Percentiles rank a stretch among this genome's conserved stretches.
Conservation (phyloP, 2,113 vertebrate genomes). For the Todiramphus chloris region DNA sequence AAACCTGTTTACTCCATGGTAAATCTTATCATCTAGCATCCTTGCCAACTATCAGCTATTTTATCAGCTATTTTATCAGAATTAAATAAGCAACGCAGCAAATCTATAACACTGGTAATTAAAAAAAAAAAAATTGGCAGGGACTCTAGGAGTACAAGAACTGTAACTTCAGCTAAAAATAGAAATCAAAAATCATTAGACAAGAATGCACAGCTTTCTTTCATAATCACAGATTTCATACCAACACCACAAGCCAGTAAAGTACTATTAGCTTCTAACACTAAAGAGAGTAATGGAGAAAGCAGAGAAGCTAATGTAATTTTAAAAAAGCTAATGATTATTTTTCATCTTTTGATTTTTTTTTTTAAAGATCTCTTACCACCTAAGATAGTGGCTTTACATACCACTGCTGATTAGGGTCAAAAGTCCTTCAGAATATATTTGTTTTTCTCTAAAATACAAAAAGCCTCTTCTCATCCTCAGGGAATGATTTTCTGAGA, state of each 20-base stretch:
- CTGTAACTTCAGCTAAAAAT: slow-evolving; percentile 30
- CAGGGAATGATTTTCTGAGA: background rate
- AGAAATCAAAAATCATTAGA: background rate
- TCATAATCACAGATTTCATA: background rate
- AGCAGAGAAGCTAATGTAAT: background rate
- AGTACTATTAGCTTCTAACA: background rate
- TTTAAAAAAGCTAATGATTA: background rate
- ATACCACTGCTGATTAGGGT: background rate
- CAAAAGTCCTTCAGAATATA: background rate
- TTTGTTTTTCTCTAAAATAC: background rate
- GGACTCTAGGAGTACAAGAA: background rate
- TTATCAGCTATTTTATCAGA: slow-evolving; percentile 20
- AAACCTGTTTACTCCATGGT: background rate
- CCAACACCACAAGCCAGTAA: background rate
- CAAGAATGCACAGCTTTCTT: background rate
- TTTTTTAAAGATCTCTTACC: background rate
- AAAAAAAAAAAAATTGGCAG: background rate
- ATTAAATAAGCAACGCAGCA: background rate
- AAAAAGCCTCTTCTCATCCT: background rate
- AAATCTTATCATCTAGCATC: background rate
- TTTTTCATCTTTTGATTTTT: background rate
- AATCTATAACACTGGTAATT: background rate
- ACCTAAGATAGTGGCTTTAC: background rate
- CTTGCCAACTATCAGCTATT: background rate
- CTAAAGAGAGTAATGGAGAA: background rate